phyloP scores from a whole-genome alignment of 2,797 vertebrate genomes.

The Sebastes itinus region DNA sequence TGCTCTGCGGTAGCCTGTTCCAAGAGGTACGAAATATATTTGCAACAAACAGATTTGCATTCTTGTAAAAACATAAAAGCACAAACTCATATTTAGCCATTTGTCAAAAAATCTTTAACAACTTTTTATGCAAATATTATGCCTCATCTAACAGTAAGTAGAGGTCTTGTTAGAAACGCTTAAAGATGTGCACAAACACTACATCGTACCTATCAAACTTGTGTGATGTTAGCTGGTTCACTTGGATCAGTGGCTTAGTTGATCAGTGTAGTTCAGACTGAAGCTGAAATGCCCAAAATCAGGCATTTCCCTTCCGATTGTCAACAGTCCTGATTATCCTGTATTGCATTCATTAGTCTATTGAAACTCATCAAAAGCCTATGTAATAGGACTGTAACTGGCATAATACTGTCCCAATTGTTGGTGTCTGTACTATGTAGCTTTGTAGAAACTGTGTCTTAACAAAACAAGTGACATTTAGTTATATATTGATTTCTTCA shows the following conservation, averaged over 20 bases:
- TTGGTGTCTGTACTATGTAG: neutral
- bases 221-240: neutral
- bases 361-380: neutral
- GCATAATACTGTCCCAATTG: neutral
- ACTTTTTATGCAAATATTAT: neutral
- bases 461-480: neutral
- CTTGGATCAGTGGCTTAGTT: neutral
- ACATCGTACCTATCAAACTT: neutral
- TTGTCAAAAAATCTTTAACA: neutral
- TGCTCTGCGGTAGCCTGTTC: constrained; percentile 97
- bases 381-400: neutral
- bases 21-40: constrained; percentile 10
- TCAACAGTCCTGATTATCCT: neutral
- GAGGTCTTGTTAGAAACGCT: neutral
- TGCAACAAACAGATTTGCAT: constrained; percentile 10
- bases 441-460: neutral
- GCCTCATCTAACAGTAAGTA: neutral
- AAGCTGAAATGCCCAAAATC: neutral
- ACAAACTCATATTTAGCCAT: neutral
- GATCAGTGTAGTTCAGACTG: neutral
- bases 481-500: neutral
- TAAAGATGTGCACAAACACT: neutral
- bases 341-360: neutral
- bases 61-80: neutral
- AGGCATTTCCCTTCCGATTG: neutral